phyloP scores from a whole-genome alignment of 2,888 invertebrate genomes.

The Xanthorhoe spadicearia region DNA sequence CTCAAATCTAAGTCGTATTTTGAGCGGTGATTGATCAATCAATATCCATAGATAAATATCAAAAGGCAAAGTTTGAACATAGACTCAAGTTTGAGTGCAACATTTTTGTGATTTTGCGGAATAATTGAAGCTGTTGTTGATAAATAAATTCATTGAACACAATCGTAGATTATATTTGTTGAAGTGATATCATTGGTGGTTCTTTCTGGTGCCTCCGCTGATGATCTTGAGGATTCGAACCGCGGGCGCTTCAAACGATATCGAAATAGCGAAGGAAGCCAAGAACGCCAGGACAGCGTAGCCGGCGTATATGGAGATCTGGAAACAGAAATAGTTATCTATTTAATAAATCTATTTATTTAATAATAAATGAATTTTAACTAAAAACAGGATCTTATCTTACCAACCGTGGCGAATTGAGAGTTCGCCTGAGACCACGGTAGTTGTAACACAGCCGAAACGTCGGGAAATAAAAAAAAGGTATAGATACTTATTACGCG shows the following conservation, averaged over 20 bases:
- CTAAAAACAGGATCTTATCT: no score
- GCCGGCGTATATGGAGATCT: slow-evolving; percentile 87
- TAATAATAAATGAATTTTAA: no score
- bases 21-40: no score
- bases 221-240: slow-evolving; percentile 90
- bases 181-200: slow-evolving; percentile 51
- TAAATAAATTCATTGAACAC: background rate
- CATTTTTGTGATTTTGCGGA: background rate
- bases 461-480: no score
- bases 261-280: slow-evolving; percentile 90
- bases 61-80: no score
- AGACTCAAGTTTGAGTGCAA: background rate
- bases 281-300: slow-evolving; percentile 91
- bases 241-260: slow-evolving; percentile 92
- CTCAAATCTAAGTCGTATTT: no score
- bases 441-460: no score
- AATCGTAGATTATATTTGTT: background rate
- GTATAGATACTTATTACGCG: no score
- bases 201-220: slow-evolving; percentile 65
- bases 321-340: slow-evolving; percentile 34
- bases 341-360: no score
- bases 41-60: no score
- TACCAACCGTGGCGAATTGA: no score
- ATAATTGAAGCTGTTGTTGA: background rate
- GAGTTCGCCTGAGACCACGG: no score